phyloP scores from a whole-genome alignment of 2,888 invertebrate genomes.

The Cantharis rufa region DNA sequence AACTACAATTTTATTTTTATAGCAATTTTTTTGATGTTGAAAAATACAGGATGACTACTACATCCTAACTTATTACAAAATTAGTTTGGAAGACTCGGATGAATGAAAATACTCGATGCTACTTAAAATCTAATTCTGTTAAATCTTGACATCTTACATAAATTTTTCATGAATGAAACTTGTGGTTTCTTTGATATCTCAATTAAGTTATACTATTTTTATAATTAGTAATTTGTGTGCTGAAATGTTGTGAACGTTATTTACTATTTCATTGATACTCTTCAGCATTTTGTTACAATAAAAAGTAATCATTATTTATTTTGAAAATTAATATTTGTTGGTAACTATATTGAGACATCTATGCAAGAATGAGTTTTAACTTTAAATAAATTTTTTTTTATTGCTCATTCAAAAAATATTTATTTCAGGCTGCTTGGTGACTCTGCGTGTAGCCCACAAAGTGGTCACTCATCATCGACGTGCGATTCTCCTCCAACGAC shows the following conservation, averaged over 20 bases:
- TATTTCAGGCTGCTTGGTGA: slow-evolving; percentile 54
- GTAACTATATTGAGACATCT: not conserved
- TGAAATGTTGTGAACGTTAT: not conserved
- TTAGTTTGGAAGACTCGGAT: not conserved
- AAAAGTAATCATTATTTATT: not conserved
- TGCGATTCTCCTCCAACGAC: slow-evolving; percentile 62
- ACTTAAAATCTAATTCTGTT: not conserved
- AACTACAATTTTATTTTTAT: not conserved
- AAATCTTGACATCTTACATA: not conserved
- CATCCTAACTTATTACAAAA: slow-evolving; percentile 1
- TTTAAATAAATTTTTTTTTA: not conserved
- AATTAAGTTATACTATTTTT: not conserved
- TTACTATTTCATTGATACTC: not conserved
- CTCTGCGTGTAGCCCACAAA: slow-evolving; percentile 59
- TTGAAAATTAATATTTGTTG: too few species aligned
- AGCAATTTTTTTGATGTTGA: not conserved
- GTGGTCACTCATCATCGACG: slow-evolving; percentile 63
- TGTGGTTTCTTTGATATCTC: not conserved
- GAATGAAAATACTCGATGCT: not conserved
- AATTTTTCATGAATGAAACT: not conserved
- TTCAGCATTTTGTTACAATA: not conserved
- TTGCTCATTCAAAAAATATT: not conserved
- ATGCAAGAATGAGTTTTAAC: not conserved
- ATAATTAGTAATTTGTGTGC: not conserved
- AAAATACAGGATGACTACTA: not conserved